Evolutionary conservation across 2,113 vertebrate genomes (phyloP).

Genomic region (Scartelaos histophorus): DNA sequence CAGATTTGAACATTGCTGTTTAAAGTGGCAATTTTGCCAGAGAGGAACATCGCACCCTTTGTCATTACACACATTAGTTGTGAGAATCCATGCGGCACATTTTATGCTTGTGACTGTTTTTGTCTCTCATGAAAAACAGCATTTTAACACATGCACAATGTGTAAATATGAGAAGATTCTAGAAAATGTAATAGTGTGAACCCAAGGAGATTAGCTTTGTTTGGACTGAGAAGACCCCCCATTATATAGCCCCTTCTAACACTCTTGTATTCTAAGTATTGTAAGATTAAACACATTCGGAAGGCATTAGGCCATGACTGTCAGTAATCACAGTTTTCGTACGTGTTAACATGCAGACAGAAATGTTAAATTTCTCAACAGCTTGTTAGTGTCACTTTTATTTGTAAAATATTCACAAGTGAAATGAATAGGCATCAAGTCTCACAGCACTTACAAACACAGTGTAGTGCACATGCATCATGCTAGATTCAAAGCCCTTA

Average conservation of each 20-base stretch:
- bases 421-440: constrained; percentile 60
- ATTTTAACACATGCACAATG: constrained; percentile 17
- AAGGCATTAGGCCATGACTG: neutral
- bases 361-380: constrained; percentile 7
- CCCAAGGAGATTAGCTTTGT: neutral
- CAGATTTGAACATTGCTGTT: no score
- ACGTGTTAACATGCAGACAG: neutral
- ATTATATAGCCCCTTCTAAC: neutral
- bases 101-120: constrained; percentile 9
- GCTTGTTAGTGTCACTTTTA: constrained; percentile 66
- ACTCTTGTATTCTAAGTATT: neutral
- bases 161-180: constrained; percentile 27
- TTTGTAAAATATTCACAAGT: constrained; percentile 78
- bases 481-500: constrained; percentile 69
- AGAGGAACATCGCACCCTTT: constrained; percentile 5
- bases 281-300: neutral
- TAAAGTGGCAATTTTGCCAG: neutral
- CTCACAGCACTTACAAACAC: constrained; percentile 69
- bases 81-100: constrained; percentile 3
- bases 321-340: neutral
- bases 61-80: constrained; percentile 8
- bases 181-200: constrained; percentile 16
- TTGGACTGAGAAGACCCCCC: neutral
- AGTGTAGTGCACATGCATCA: constrained; percentile 76
- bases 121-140: constrained; percentile 2